These are phyloP conservation scores for Drosophila arawakana DNA, from an alignment of 1,140 invertebrate species.

Conservation along the genomic window DNA sequence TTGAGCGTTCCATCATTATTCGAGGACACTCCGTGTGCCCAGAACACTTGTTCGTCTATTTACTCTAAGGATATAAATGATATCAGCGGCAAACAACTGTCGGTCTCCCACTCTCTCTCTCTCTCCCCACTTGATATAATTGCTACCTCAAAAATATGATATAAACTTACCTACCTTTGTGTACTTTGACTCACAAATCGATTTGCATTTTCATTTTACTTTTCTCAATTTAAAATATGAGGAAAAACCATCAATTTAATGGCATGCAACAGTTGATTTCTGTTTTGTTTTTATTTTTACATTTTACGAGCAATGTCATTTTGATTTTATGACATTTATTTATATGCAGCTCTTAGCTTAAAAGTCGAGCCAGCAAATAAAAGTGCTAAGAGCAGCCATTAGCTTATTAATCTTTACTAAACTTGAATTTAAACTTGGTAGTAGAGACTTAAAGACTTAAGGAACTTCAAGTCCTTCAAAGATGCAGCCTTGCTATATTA, in stretches of 20 bases:
- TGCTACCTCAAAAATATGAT: conserved; percentile 1
- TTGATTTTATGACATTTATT: conserved; percentile 41
- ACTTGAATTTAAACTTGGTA: too few relatives aligned
- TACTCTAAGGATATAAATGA: conserved; percentile 13
- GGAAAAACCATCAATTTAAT: conserved; percentile 29
- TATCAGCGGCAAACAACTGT: conserved; percentile 22
- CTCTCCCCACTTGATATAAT: conserved; percentile 7
- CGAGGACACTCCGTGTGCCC: conserved; percentile 1
- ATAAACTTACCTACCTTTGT: conserved; percentile 8
- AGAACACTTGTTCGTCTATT: conserved; percentile 41
- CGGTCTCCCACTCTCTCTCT: neutral
- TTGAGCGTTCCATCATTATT: conserved; percentile 33
- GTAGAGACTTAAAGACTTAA: too few relatives aligned
- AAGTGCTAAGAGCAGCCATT: neutral
- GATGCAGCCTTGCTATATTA: neutral
- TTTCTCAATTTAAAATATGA: neutral
- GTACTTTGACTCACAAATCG: conserved; percentile 11
- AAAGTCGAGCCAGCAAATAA: neutral
- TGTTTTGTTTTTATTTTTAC: conserved; percentile 5
- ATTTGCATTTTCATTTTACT: conserved; percentile 8
- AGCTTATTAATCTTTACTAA: neutral
- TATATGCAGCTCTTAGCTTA: conserved; percentile 1
- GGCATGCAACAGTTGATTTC: conserved; percentile 47
- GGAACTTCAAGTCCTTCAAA: neutral
- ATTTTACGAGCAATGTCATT: conserved; percentile 28